phyloP scores from a whole-genome alignment of 2,797 vertebrate genomes.

The Xenops minutus region DNA sequence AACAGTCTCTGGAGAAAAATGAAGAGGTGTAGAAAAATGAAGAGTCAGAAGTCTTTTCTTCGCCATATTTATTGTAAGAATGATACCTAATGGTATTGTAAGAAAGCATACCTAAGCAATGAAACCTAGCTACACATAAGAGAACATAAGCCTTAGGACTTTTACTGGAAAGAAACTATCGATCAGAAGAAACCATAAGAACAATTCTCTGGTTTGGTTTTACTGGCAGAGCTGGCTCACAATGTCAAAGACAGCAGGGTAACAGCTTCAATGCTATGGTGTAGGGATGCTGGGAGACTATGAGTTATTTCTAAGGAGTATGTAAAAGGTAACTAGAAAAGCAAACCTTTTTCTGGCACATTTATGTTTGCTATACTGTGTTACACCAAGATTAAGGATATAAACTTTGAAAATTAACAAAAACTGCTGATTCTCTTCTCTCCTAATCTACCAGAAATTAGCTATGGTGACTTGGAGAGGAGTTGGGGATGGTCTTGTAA shows the following conservation, averaged over 20 bases:
- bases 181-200: background rate
- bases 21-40: background rate
- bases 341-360: background rate
- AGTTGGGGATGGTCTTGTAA: conserved; percentile 2
- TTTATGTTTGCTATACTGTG: background rate
- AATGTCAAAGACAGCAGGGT: background rate
- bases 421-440: background rate
- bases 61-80: background rate
- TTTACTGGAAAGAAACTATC: background rate
- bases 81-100: background rate
- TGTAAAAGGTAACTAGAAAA: background rate
- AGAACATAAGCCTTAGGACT: background rate
- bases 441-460: background rate
- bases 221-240: background rate
- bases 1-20: background rate
- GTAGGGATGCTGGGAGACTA: background rate
- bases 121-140: background rate
- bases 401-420: background rate
- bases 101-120: background rate
- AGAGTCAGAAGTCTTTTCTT: background rate
- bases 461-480: background rate
- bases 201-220: background rate
- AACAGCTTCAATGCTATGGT: background rate
- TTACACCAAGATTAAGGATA: background rate
- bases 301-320: background rate